Evolutionary conservation across 2,113 vertebrate genomes (phyloP).

Genomic region (Geococcyx californianus): DNA sequence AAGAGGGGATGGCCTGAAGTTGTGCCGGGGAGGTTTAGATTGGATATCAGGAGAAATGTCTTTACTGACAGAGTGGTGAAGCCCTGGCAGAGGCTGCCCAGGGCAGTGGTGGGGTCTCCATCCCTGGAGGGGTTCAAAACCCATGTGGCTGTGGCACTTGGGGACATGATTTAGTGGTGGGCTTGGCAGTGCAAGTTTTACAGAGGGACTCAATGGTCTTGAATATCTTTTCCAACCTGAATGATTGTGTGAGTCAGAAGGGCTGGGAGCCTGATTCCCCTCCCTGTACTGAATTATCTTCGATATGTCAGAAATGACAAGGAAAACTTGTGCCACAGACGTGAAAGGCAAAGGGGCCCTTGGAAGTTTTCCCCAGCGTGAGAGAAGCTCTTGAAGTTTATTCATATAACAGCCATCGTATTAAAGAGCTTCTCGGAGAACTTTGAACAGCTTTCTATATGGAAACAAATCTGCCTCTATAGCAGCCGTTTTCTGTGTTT

Average conservation of each 20-base stretch:
- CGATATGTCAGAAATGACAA: accelerated
- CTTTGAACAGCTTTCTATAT: slow-evolving; percentile 61
- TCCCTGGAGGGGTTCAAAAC: too few species aligned
- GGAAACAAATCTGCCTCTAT: slow-evolving; percentile 63
- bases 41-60: too few species aligned
- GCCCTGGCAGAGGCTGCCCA: too few species aligned
- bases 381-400: slow-evolving; percentile 63
- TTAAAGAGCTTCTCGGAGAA: slow-evolving; percentile 34
- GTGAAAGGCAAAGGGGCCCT: slow-evolving; percentile 7
- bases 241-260: not conserved
- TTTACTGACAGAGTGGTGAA: too few species aligned
- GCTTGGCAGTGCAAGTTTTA: too few species aligned
- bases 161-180: too few species aligned
- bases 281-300: not conserved
- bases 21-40: too few species aligned
- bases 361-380: slow-evolving; percentile 43
- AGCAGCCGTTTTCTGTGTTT: slow-evolving; percentile 62
- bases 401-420: slow-evolving; percentile 53
- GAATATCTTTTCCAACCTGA: too few species aligned
- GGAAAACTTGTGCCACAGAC: not conserved
- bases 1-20: too few species aligned
- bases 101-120: too few species aligned
- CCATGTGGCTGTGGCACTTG: too few species aligned
- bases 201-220: too few species aligned
- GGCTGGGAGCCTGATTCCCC: not conserved